Percentiles rank a stretch among this genome's conserved stretches.
phyloP scores from a whole-genome alignment of 92 coral and sea anemone species.

The Nematostella vectensis region DNA sequence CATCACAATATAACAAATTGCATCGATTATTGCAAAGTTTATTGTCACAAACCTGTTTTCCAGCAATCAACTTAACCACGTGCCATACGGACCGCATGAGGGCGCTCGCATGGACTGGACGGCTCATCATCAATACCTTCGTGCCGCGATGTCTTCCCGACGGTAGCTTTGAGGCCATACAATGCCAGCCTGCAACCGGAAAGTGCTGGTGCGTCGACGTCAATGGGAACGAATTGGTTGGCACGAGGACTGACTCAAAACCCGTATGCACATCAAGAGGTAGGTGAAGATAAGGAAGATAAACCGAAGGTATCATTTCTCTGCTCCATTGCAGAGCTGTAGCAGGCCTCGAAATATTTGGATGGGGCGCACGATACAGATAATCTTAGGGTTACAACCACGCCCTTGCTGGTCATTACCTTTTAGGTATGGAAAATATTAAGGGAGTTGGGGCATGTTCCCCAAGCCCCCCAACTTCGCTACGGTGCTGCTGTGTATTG shows the following conservation, averaged over 20 bases:
- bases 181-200: slow-evolving; percentile 51
- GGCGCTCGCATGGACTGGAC: slow-evolving; percentile 53
- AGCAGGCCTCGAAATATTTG: no score
- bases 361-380: no score
- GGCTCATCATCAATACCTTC: slow-evolving; percentile 23
- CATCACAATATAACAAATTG: no score
- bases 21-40: background rate
- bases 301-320: no score
- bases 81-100: slow-evolving; percentile 78
- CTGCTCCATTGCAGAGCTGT: no score
- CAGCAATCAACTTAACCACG: slow-evolving; percentile 25
- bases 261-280: slow-evolving; percentile 11
- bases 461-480: no score
- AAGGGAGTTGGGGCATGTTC: no score
- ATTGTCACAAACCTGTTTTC: background rate
- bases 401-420: no score
- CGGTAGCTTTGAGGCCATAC: slow-evolving; percentile 60
- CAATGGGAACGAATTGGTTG: slow-evolving; percentile 39
- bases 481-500: no score
- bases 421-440: no score
- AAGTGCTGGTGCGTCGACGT: slow-evolving; percentile 78
- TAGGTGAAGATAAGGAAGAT: background rate
- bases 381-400: no score
- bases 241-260: slow-evolving; percentile 13
- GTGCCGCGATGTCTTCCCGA: slow-evolving; percentile 45